Evolutionary conservation across 2,113 vertebrate species (phyloP), one percentile per base, ranked within the genome.

Genomic region (Thomomys bottae): DNA sequence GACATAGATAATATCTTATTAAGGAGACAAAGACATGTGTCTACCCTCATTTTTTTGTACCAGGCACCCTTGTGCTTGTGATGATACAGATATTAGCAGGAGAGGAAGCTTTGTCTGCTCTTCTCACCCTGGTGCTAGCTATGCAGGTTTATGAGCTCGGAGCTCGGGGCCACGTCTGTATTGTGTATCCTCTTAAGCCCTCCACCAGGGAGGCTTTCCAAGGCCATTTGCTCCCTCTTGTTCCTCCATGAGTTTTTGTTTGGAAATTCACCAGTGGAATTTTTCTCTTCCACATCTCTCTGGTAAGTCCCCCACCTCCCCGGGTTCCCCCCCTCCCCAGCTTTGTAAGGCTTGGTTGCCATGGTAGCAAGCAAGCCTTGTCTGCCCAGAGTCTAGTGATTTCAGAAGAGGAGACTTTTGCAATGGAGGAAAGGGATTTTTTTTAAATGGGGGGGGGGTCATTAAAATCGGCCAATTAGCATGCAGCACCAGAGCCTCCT

Each of bases 401-500:
- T 98, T 97, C 88, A 92, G 96, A 97, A 91, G 95, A 96, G 91
- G 86, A 83, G 61, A 91, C 89, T 97, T 95, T 90, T 90, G 78
- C 8, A 45, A n/a, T 14, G 95, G 95, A 75, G 82, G 89, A 67
- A 89, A 78, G 54, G 82, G 97, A 45, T 45, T 45, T 45, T 54
- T 54, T 54, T 54, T 54, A 54, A 54, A 54, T 17, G 18, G 18
- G 98, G 98, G 98, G 18, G 18, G 98, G 98, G 98, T 98, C 98
- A 98, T 99, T 98, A 98, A 97, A 98, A 96, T 97, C 95, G 96
- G 97, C 96, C 96, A 97, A 98, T 99, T 99, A 99, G 98, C 98
- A 99, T 99, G 98, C 98, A 96, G 95, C 92, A 79, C 97, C 97
- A 95, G 96, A 26, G 85, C 81, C 88, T 92, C 54, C 0, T 59